Base-by-base conservation (phyloP, 2,113 vertebrate genomes). In the Potamarius usumacintae region DNA sequence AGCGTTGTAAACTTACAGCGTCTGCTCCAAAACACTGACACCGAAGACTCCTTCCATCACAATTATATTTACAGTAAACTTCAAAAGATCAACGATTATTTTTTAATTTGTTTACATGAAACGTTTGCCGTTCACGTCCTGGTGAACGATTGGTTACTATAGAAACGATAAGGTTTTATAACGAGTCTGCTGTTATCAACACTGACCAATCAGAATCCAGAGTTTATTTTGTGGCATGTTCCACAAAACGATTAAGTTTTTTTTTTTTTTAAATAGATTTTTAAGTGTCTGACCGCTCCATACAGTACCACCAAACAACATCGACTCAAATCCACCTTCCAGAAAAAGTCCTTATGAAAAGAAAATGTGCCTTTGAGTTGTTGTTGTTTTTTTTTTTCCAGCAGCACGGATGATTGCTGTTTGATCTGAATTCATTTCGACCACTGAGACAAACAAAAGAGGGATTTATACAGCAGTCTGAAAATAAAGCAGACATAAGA, bases 401-500 rank as follows among this genome's bases (percentile, higher is more conserved):
- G 27, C 18, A 69, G 76, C 27, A 7, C 5, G 25, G 30, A 62
- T 22, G 76, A 72, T 42, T 34, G 50, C 85, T 48, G 34, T n/a
- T 5, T 48, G 48, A 82, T 55, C 22, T 1, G 67, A 60, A 42
- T 67, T 57, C 77, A 71, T 67, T 30, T 34, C 63, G 50, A 74
- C 14, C 67, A 12, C 18, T 6, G 69, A 85, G 72, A 62, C 58
- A 85, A 79, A 55, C 30, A 79, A 79, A 50, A 57, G 10, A 42
- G 20, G 63, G 55, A 84, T 86, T 57, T 86, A 65, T 58, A 15
- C 0, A 20, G 72, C 67, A n/a, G 72, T 77, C 34, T 50, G 84
- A 62, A 88, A 69, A 87, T 83, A 81, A 65, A 67, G 27, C 30
- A 53, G 82, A 87, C 69, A 78, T 78, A 18, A 42, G 27, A 50